Evolutionary conservation across 2,113 vertebrate genomes (phyloP).

Genomic region (Caranx ignobilis): DNA sequence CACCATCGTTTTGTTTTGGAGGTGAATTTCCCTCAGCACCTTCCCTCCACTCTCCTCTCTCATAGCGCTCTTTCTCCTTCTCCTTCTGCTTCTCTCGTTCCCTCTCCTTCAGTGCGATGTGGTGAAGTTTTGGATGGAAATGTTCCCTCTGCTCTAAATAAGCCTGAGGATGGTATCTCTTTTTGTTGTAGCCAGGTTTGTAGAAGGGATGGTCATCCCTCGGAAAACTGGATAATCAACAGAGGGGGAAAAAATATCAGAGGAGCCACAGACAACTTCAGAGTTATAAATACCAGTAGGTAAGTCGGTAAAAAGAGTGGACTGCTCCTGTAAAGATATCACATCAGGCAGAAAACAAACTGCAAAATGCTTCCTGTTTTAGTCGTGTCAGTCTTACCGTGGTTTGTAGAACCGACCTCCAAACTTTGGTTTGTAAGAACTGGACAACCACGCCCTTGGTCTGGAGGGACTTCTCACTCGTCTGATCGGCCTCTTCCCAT

Average conservation of each 20-base stretch:
- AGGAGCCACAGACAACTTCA: not conserved
- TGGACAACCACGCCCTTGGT: constrained; percentile 39
- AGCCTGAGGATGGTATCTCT: constrained; percentile 38
- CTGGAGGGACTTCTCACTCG: constrained; percentile 68
- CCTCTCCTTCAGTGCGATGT: constrained; percentile 26
- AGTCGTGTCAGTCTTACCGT: constrained; percentile 51
- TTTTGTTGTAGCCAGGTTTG: constrained; percentile 54
- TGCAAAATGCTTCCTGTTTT: not conserved
- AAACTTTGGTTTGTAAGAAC: constrained; percentile 63
- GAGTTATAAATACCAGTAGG: not conserved
- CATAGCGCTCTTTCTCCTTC: constrained; percentile 23
- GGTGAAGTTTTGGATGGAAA: constrained; percentile 38
- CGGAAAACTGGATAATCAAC: constrained; percentile 49
- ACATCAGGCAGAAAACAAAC: not conserved
- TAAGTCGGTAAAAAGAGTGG: not conserved
- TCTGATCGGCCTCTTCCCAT: constrained; percentile 59
- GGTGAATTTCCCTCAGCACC: constrained; percentile 12
- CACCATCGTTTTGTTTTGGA: constrained; percentile 39
- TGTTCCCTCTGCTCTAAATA: constrained; percentile 17
- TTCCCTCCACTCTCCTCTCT: constrained; percentile 50
- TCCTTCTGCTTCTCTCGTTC: constrained; percentile 32
- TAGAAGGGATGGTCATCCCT: constrained; percentile 63
- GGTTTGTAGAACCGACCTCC: constrained; percentile 41
- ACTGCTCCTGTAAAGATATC: not conserved
- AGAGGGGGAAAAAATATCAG: not conserved